phyloP scores from a whole-genome alignment of 2,797 vertebrate genomes.

The Myotis vivesi region DNA sequence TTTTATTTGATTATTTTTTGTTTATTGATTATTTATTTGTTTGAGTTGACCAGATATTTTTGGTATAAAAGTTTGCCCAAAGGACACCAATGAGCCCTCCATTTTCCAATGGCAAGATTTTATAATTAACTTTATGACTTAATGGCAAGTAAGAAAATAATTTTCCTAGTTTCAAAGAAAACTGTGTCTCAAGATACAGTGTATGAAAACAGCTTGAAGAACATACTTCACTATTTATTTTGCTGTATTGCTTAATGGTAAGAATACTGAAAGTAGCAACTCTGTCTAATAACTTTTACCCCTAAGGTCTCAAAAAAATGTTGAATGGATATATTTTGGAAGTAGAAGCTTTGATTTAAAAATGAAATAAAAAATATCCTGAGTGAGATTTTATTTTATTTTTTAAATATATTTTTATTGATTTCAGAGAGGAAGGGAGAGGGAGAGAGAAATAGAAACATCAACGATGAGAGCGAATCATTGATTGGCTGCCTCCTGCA shows the following conservation, averaged over 20 bases:
- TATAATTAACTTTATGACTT: background rate
- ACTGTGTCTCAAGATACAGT: background rate
- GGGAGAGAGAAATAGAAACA: too few species aligned
- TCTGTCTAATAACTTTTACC: background rate
- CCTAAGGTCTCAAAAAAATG: background rate
- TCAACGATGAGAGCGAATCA: too few species aligned
- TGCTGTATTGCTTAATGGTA: background rate
- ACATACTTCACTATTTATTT: background rate
- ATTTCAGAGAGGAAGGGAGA: too few species aligned
- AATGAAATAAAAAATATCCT: background rate
- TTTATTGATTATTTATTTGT: background rate
- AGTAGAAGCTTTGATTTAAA: background rate
- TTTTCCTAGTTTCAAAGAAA: constrained; percentile 10
- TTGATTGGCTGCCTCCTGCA: too few species aligned
- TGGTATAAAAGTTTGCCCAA: background rate
- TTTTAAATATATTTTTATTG: too few species aligned
- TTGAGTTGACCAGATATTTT: background rate
- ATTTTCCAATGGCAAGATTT: background rate
- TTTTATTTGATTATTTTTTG: background rate
- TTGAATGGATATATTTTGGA: background rate
- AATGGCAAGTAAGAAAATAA: background rate
- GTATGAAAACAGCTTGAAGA: background rate
- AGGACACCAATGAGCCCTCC: background rate
- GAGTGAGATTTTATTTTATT: background rate
- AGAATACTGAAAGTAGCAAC: background rate